phyloP scores from a whole-genome alignment of 92 coral and sea anemone species.

The Epizoanthus stellaris region DNA sequence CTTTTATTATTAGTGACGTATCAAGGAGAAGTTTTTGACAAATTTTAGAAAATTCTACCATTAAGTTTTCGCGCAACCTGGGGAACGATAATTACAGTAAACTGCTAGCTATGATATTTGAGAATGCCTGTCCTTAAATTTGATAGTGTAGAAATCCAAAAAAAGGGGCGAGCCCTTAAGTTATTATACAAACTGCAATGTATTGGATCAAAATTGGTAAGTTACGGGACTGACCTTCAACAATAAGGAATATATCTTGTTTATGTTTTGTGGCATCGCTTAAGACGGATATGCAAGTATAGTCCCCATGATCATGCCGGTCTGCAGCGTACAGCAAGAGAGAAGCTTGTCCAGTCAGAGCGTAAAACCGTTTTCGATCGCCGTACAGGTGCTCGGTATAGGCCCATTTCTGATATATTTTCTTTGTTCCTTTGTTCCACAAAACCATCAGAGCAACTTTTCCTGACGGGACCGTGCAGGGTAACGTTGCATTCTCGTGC shows the following conservation, averaged over 20 bases:
- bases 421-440: conserved; percentile 61
- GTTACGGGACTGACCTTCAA: conserved; percentile 53
- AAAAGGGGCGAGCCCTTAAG: too few relatives aligned
- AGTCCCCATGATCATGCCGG: conserved; percentile 58
- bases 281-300: conserved; percentile 29
- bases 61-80: too few relatives aligned
- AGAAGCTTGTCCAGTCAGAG: conserved; percentile 26
- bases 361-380: conserved; percentile 12
- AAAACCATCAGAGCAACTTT: conserved; percentile 7
- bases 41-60: too few relatives aligned
- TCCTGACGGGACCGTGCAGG: conserved; percentile 56
- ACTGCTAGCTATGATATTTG: too few relatives aligned
- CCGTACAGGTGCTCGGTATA: neutral
- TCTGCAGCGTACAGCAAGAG: conserved; percentile 41
- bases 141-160: too few relatives aligned
- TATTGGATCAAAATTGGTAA: too few relatives aligned
- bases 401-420: neutral
- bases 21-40: too few relatives aligned
- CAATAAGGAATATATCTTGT: conserved; percentile 36
- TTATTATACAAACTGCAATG: too few relatives aligned
- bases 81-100: too few relatives aligned
- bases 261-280: neutral
- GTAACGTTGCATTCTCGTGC: conserved; percentile 67
- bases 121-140: too few relatives aligned
- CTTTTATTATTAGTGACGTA: too few relatives aligned